phyloP scores from a whole-genome alignment of 2,888 invertebrate species.

The Oxyteleia sp. region DNA sequence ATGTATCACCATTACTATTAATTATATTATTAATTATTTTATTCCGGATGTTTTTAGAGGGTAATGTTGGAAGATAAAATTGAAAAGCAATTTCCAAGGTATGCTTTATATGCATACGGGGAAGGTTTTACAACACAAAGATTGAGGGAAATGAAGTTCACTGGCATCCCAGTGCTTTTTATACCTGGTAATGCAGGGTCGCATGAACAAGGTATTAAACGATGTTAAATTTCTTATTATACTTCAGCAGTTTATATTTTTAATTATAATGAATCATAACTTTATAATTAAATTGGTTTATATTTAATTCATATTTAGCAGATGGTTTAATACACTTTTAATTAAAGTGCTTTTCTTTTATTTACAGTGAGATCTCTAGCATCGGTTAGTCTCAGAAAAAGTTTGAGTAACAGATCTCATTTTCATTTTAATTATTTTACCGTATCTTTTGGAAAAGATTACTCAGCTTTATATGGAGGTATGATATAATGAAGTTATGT shows the following conservation, averaged over 20 bases:
- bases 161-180: conserved; percentile 97
- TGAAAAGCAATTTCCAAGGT: conserved; percentile 91
- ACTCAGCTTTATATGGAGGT: conserved; percentile 95
- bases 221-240: neutral
- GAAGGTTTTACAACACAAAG: conserved; percentile 93
- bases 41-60: conserved; percentile 88
- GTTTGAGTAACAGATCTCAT: conserved; percentile 90
- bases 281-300: neutral
- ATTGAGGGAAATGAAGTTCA: conserved; percentile 92
- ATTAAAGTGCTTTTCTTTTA: neutral
- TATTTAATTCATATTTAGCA: neutral
- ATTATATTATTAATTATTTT: conserved; percentile 5
- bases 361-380: conserved; percentile 94
- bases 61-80: conserved; percentile 90
- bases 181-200: conserved; percentile 98
- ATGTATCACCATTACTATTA: too few species aligned
- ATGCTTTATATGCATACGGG: conserved; percentile 95
- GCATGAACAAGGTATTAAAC: conserved; percentile 88
- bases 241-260: too few species aligned
- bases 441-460: conserved; percentile 96
- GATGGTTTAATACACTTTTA: neutral
- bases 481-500: conserved; percentile 26
- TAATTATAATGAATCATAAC: conserved; percentile 2
- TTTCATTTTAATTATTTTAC: conserved; percentile 97
- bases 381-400: conserved; percentile 96